Evolutionary conservation across 2,888 invertebrate genomes (phyloP).

Genomic region (Ichneumon xanthorius): DNA sequence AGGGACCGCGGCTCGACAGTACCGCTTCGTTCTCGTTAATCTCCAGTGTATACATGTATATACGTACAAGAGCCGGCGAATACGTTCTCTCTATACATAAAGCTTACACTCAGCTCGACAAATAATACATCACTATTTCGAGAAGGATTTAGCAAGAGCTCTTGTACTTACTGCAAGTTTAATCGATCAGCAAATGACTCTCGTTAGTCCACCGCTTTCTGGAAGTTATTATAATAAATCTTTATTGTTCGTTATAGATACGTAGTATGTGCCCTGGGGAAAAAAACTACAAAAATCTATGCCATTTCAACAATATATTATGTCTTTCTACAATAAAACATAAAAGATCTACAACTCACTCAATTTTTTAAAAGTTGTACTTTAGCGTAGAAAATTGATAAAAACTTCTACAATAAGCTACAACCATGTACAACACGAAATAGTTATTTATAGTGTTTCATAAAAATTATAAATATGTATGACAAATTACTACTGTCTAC

Average conservation of each 20-base stretch:
- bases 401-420: too few species aligned
- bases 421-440: too few species aligned
- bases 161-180: background rate
- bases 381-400: too few species aligned
- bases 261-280: background rate
- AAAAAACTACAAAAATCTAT: too few species aligned
- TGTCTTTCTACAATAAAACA: too few species aligned
- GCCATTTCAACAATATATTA: too few species aligned
- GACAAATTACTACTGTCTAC: too few species aligned
- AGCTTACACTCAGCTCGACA: conserved; percentile 30
- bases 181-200: conserved; percentile 16
- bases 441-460: too few species aligned
- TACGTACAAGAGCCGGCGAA: conserved; percentile 8
- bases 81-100: background rate
- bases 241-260: background rate
- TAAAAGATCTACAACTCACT: too few species aligned
- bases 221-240: background rate
- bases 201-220: background rate
- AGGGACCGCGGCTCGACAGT: background rate
- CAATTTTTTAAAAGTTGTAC: too few species aligned
- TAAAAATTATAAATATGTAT: too few species aligned
- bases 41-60: conserved; percentile 17
- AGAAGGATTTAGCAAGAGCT: conserved; percentile 6
- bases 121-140: conserved; percentile 39
- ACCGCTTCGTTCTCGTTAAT: conserved; percentile 48